Conservation (phyloP, 2,888 invertebrate genomes). For the Himalopsyche tibetana region DNA sequence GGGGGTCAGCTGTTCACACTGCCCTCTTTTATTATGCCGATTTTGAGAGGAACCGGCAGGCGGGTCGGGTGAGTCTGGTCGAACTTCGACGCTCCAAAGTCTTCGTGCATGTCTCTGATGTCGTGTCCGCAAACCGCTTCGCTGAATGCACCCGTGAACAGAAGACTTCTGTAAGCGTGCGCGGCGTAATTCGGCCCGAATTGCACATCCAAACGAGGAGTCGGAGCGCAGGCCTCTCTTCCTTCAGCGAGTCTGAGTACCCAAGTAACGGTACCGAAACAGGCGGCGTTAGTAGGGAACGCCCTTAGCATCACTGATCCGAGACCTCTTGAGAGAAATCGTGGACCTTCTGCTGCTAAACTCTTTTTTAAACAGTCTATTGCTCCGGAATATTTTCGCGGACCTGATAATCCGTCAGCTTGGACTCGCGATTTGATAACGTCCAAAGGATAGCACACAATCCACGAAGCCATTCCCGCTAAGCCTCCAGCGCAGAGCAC, state of each 20-base stretch:
- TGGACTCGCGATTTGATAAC: slow-evolving; percentile 93
- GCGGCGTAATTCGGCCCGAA: slow-evolving; percentile 68
- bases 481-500: slow-evolving; percentile 90
- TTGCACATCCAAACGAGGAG: slow-evolving; percentile 68
- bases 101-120: slow-evolving; percentile 68
- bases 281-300: slow-evolving; percentile 95
- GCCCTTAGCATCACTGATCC: slow-evolving; percentile 89
- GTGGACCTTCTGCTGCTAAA: slow-evolving; percentile 82
- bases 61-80: slow-evolving; percentile 35
- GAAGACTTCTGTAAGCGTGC: slow-evolving; percentile 69
- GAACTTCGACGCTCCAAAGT: slow-evolving; percentile 62
- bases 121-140: slow-evolving; percentile 69
- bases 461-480: slow-evolving; percentile 92
- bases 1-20: slow-evolving; percentile 53
- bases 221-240: slow-evolving; percentile 65
- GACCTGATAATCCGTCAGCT: slow-evolving; percentile 78
- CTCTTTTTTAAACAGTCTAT: slow-evolving; percentile 86
- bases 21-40: slow-evolving; percentile 51
- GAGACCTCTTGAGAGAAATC: slow-evolving; percentile 85
- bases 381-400: slow-evolving; percentile 80
- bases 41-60: slow-evolving; percentile 44
- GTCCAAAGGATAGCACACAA: slow-evolving; percentile 91
- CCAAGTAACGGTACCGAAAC: slow-evolving; percentile 92
- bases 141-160: slow-evolving; percentile 68
- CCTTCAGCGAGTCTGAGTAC: slow-evolving; percentile 78